Conservation (phyloP, 2,113 vertebrate species). For the Gila orcuttii region DNA sequence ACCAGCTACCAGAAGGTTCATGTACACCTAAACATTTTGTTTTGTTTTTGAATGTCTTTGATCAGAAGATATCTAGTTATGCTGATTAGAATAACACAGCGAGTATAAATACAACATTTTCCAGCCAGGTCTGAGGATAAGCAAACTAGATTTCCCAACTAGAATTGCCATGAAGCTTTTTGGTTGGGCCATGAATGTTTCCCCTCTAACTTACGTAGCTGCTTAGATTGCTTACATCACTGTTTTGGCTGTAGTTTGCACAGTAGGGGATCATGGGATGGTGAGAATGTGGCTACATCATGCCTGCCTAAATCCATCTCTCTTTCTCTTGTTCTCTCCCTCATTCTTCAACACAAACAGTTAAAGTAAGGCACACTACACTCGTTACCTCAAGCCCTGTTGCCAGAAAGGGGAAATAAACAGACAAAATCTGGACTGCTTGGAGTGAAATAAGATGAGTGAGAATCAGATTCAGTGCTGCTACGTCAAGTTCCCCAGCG, state of each 20-base stretch:
- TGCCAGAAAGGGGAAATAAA: constrained; percentile 56
- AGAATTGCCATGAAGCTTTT: constrained; percentile 7
- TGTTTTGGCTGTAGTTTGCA: constrained; percentile 49
- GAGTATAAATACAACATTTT: constrained; percentile 6
- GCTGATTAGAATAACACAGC: not conserved
- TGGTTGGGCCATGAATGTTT: constrained; percentile 26
- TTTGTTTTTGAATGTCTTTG: not conserved
- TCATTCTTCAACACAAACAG: constrained; percentile 59
- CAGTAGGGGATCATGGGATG: constrained; percentile 48
- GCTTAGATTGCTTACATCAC: constrained; percentile 48
- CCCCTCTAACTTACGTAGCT: constrained; percentile 24
- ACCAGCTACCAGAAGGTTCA: not conserved
- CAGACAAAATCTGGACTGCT: constrained; percentile 39
- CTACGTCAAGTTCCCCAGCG: constrained; percentile 52
- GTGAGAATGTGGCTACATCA: constrained; percentile 47
- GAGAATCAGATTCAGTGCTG: constrained; percentile 15
- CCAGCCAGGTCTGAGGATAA: constrained; percentile 22
- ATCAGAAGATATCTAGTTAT: not conserved
- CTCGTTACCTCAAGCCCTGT: constrained; percentile 45
- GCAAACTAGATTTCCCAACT: not conserved
- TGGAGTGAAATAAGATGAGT: constrained; percentile 40
- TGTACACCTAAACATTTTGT: not conserved
- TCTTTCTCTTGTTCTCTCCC: constrained; percentile 24
- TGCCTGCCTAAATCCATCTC: constrained; percentile 39
- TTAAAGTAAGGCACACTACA: constrained; percentile 50